Base-by-base conservation (phyloP, 2,113 vertebrate species). In the Strigops habroptila region DNA sequence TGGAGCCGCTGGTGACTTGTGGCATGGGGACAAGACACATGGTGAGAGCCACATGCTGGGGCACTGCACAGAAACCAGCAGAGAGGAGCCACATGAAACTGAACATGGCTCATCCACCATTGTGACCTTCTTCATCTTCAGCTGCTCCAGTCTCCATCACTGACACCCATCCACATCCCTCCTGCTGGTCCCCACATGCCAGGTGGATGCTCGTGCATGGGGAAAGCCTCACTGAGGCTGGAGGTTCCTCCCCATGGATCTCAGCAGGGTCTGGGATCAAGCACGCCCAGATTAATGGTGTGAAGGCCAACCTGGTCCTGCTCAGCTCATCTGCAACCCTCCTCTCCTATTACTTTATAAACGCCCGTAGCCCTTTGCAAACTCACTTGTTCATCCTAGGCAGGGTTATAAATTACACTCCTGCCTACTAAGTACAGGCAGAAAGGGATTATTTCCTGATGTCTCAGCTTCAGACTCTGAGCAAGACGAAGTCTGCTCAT, bases 41-140 rank as follows among this genome's bases (percentile, higher is more conserved):
- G 23, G 37, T 86, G 17, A 28, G 67, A 14, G 10, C 17, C 8
- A 13, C 51, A 64, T 1, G 1, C 22, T 4, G 2, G 51, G 83
- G 9, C 37, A 19, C 25, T 3, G 3, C 1, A 1, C 13, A 19
- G 37, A 10, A 28, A 8, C 16, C 0, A 0, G n/a, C 55, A 3
- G 2, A 28, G 37, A 82, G 57, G 37, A 86, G 62, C 31, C 4
- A 2, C 65, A 2, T 14, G 73, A 30, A 12, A 1, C 23, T 7
- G 9, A 7, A 48, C 69, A 33, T 0, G 21, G 3, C n/a, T 62
- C 4, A 0, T 14, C 21, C n/a, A 2, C 21, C 0, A 1, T 23
- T 33, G 28, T 16, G 28, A 67, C 81, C 75, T 24, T 48, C 59
- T 80, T 14, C 77, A n/a, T 7, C 80, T 9, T 15, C 10, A 52